A percentile compares a stretch with the other conserved stretches of the same genome.
phyloP scores from a whole-genome alignment of 2,797 vertebrate species.

The Rhabdomys pumilio region DNA sequence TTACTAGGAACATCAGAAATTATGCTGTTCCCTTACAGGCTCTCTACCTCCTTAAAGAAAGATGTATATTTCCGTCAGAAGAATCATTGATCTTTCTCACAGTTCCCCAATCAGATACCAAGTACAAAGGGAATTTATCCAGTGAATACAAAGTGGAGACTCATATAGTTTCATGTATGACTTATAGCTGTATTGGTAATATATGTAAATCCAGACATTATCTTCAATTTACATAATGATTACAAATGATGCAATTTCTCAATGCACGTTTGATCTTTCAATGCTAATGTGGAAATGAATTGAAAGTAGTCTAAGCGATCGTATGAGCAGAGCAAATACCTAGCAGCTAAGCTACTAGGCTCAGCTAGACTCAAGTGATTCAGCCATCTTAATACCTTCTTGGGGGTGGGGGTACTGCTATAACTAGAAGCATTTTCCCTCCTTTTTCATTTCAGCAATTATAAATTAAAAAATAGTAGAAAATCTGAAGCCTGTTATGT shows the following conservation, averaged over 20 bases:
- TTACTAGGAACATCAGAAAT: background rate
- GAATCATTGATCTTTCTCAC: slow-evolving; percentile 46
- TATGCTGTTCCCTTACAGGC: background rate
- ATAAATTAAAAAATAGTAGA: background rate
- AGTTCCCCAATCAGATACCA: slow-evolving; percentile 60
- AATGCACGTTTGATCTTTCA: slow-evolving; percentile 40
- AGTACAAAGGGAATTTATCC: slow-evolving; percentile 58
- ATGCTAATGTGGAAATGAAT: slow-evolving; percentile 44
- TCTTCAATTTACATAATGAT: slow-evolving; percentile 68
- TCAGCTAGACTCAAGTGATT: background rate
- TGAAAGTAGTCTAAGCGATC: background rate
- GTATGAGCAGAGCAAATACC: slow-evolving; percentile 17
- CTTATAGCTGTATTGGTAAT: slow-evolving; percentile 56
- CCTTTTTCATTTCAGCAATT: background rate
- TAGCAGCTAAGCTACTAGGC: background rate
- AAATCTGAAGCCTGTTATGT: background rate
- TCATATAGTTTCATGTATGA: slow-evolving; percentile 30
- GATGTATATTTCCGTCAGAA: slow-evolving; percentile 62
- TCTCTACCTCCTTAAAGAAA: slow-evolving; percentile 56
- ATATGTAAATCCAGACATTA: slow-evolving; percentile 64
- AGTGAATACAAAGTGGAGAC: slow-evolving; percentile 56
- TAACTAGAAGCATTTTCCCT: background rate
- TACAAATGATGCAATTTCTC: slow-evolving; percentile 70
- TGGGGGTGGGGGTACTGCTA: background rate
- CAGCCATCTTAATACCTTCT: background rate